Evolutionary conservation across 1,140 invertebrate genomes (phyloP).

Genomic region (Heterodera carotae): DNA sequence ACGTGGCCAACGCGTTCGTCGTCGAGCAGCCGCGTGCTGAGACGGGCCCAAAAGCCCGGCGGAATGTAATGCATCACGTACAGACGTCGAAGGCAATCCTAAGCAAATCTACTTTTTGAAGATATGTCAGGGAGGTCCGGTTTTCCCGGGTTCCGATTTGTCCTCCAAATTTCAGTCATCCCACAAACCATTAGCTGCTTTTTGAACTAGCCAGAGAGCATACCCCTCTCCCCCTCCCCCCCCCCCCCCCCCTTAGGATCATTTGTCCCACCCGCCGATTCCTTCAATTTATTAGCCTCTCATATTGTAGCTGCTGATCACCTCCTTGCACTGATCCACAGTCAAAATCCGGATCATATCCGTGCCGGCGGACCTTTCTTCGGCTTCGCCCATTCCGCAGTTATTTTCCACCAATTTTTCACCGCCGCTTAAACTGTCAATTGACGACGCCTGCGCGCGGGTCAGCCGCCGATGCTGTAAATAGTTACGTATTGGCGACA

Average conservation of each 20-base stretch:
- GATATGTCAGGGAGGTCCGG: too few species aligned
- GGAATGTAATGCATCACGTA: conserved; percentile 89
- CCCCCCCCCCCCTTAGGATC: too few species aligned
- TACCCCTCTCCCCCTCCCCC: too few species aligned
- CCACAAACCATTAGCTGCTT: too few species aligned
- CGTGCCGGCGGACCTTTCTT: not conserved
- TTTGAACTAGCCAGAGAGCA: too few species aligned
- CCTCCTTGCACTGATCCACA: conserved; percentile 10
- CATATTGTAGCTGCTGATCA: not conserved
- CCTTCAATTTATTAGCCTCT: too few species aligned
- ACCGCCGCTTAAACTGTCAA: not conserved
- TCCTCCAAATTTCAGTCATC: too few species aligned
- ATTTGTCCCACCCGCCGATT: too few species aligned
- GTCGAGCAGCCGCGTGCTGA: conserved; percentile 86
- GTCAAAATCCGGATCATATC: conserved; percentile 12
- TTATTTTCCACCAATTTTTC: not conserved
- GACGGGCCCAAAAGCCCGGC: conserved; percentile 92
- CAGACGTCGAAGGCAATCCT: conserved; percentile 61
- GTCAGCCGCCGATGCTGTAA: conserved; percentile 30
- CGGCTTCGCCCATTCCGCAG: not conserved
- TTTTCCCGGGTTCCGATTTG: too few species aligned
- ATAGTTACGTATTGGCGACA: conserved; percentile 44
- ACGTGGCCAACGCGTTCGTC: conserved; percentile 73
- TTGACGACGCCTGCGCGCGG: conserved; percentile 26
- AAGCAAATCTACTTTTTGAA: not conserved